phyloP scores from a whole-genome alignment of 2,888 invertebrate genomes.

The Diarsia mendica region DNA sequence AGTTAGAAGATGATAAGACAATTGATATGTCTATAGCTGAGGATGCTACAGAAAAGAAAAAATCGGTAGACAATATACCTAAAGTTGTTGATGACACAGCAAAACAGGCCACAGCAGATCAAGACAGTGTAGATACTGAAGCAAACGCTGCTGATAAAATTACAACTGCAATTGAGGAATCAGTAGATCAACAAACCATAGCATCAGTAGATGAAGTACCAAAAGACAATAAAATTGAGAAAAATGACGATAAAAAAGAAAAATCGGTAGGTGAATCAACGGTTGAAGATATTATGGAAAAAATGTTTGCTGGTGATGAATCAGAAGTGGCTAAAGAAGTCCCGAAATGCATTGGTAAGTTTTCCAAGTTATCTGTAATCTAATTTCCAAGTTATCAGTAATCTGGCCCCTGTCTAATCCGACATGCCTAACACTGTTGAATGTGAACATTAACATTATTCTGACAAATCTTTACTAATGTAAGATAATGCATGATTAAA shows the following conservation, averaged over 20 bases:
- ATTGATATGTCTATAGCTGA: neutral
- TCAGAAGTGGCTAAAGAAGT: neutral
- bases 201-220: neutral
- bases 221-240: neutral
- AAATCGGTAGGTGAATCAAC: slow-evolving; percentile 3
- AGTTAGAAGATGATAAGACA: neutral
- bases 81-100: neutral
- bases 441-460: too few relatives aligned
- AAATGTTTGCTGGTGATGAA: slow-evolving; percentile 32
- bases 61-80: neutral
- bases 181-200: neutral
- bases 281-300: slow-evolving; percentile 44
- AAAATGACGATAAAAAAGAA: neutral
- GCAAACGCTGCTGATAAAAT: neutral
- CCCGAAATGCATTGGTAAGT: slow-evolving; percentile 23
- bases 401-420: too few relatives aligned
- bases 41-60: neutral
- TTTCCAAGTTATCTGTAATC: neutral
- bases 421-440: too few relatives aligned
- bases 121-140: neutral
- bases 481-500: too few relatives aligned
- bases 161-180: neutral
- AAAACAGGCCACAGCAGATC: neutral
- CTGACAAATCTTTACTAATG: too few relatives aligned
- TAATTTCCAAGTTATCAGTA: neutral